Conservation (phyloP, 2,797 vertebrate genomes). For the Synaphobranchus kaupii region DNA sequence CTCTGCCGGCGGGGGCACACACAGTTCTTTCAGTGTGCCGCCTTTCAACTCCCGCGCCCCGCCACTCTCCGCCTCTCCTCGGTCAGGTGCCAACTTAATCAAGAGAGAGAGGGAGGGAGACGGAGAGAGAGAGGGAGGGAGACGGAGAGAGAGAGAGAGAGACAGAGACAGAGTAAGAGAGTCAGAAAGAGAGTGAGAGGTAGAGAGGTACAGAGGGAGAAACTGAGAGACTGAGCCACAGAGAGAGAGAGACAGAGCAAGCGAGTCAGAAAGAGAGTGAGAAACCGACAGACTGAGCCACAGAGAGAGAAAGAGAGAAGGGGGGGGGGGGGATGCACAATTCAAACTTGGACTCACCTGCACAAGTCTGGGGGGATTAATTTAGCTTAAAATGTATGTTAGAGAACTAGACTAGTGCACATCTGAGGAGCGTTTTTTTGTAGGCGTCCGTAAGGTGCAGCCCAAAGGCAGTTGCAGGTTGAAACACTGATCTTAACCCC, state of each 20-base stretch:
- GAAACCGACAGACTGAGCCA: not conserved
- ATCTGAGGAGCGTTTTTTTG: not conserved
- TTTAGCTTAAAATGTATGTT: not conserved
- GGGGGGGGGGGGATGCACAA: too few species aligned
- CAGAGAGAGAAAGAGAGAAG: not conserved
- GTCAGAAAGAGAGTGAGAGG: not conserved
- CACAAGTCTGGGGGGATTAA: not conserved
- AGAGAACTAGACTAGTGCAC: not conserved
- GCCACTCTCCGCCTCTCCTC: conserved; percentile 45
- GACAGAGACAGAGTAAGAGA: not conserved
- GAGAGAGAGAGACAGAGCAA: not conserved
- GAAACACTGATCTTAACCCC: not conserved
- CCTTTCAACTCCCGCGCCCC: conserved; percentile 26
- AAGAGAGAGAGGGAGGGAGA: not conserved
- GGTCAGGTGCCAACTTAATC: conserved; percentile 37
- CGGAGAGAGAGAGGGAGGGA: not conserved
- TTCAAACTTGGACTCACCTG: not conserved
- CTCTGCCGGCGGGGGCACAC: conserved; percentile 35
- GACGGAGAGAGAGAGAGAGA: too few species aligned
- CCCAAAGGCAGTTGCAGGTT: not conserved
- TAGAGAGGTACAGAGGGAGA: too few species aligned
- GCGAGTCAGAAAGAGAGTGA: not conserved
- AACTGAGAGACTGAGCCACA: not conserved
- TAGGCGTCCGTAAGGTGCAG: not conserved
- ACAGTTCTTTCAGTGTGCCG: conserved; percentile 31